Evolutionary conservation across 2,888 invertebrate species (phyloP), one percentile per base, ranked within the genome.

Genomic region (Falcaria lacertinaria): DNA sequence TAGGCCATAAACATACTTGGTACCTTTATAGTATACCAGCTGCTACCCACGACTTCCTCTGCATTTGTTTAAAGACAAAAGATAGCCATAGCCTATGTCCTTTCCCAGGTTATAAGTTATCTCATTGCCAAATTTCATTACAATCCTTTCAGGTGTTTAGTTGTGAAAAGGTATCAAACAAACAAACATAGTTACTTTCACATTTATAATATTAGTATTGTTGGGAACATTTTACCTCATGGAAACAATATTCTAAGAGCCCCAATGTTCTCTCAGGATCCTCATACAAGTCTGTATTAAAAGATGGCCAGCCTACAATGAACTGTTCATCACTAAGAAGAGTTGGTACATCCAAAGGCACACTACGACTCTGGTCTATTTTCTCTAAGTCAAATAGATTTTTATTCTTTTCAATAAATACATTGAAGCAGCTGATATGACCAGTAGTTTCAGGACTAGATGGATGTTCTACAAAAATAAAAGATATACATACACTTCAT

Each of bases 171-270:
- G n/a, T n/a, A n/a, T n/a, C n/a, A n/a, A n/a, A n/a, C n/a, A n/a
- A n/a, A n/a, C n/a, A n/a, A n/a, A n/a, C n/a, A n/a, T n/a, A n/a
- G n/a, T n/a, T n/a, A n/a, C n/a, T n/a, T n/a, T n/a, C n/a, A n/a
- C n/a, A n/a, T n/a, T n/a, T n/a, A n/a, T n/a, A n/a, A n/a, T n/a
- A n/a, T n/a, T n/a, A n/a, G 19, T 3, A 6, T 19, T 19, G 3
- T 4, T 19, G 19, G 6, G 19, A 1, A 19, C 19, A 19, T 0
- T 19, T 19, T 59, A 92, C 93, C 90, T 96, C 93, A 83, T 97
- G 94, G 86, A 97, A 93, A 39, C 96, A 95, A 48, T 95, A 86
- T 38, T 95, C 95, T 43, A 97, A 75, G 44, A 94, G 92, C 42
- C 92, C 90, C 38, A 97, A 81, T 13, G 93, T 91, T 42, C 86